Conservation (phyloP, 1,140 invertebrate species). For the Drosophila bocqueti region DNA sequence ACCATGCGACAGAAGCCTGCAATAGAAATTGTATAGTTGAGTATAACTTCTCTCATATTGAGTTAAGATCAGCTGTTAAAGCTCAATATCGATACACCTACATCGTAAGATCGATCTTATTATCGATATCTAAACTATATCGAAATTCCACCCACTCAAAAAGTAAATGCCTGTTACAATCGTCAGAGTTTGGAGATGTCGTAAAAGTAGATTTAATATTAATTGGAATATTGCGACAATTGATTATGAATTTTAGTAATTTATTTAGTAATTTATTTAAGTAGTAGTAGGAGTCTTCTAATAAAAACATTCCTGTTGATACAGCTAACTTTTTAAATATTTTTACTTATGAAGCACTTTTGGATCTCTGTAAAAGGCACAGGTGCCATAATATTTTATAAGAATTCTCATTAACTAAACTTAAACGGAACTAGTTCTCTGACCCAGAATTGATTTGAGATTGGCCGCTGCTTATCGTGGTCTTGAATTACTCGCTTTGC, state of each 20-base stretch:
- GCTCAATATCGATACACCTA: neutral
- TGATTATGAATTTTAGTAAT: neutral
- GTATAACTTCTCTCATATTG: neutral
- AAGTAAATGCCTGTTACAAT: neutral
- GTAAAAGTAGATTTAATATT: neutral
- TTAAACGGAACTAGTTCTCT: neutral
- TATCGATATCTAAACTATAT: neutral
- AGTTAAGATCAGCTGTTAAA: neutral
- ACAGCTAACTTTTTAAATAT: neutral
- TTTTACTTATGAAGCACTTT: neutral
- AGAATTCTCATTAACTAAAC: neutral
- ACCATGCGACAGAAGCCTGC: slow-evolving; percentile 94
- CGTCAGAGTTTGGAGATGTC: too few species aligned
- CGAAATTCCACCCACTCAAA: neutral
- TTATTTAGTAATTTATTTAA: neutral
- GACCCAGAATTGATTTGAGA: slow-evolving; percentile 33
- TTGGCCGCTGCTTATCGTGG: slow-evolving; percentile 23
- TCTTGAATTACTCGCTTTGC: slow-evolving; percentile 35
- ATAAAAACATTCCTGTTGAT: neutral
- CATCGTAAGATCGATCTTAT: neutral
- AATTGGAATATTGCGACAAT: too few species aligned
- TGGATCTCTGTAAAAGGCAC: too few species aligned
- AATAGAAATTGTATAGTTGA: slow-evolving; percentile 12
- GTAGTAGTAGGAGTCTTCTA: neutral
- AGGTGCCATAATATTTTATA: neutral